These are phyloP conservation scores for Gerris buenoi DNA, from an alignment of 1,140 invertebrate genomes.

Conservation along the genomic window DNA sequence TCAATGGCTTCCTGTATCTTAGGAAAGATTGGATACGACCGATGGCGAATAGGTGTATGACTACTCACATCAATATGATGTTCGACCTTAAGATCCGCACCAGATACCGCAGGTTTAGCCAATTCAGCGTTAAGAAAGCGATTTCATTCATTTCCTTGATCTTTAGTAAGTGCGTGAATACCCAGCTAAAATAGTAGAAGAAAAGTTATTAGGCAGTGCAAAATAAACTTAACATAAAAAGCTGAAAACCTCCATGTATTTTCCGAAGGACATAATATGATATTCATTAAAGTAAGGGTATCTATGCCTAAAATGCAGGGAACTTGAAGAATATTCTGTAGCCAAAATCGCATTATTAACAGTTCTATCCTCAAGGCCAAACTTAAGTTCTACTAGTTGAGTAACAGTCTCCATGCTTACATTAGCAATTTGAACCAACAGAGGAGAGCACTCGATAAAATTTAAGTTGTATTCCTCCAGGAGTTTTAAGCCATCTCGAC, in stretches of 20 bases:
- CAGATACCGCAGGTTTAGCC: neutral
- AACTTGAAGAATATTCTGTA: neutral
- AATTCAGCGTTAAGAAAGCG: neutral
- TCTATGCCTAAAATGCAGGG: neutral
- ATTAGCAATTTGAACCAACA: neutral
- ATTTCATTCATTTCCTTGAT: neutral
- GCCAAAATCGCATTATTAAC: neutral
- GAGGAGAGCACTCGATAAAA: neutral
- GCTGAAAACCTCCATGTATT: neutral
- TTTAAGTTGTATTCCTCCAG: neutral
- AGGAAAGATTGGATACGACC: conserved; percentile 11
- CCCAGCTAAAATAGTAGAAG: neutral
- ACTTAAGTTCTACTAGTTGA: neutral
- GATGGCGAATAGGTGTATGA: conserved; percentile 11
- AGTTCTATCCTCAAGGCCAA: neutral
- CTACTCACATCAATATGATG: neutral
- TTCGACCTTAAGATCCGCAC: neutral
- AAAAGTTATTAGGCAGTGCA: neutral
- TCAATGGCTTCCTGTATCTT: conserved; percentile 13
- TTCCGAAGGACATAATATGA: neutral
- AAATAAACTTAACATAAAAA: neutral
- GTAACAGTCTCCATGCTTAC: neutral
- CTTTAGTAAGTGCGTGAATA: neutral
- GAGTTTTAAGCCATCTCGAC: neutral
- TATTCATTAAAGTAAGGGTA: neutral